These are phyloP conservation scores for Cyanoramphus novaezelandiae DNA, from an alignment of 2,113 vertebrate species.

Conservation along the genomic window DNA sequence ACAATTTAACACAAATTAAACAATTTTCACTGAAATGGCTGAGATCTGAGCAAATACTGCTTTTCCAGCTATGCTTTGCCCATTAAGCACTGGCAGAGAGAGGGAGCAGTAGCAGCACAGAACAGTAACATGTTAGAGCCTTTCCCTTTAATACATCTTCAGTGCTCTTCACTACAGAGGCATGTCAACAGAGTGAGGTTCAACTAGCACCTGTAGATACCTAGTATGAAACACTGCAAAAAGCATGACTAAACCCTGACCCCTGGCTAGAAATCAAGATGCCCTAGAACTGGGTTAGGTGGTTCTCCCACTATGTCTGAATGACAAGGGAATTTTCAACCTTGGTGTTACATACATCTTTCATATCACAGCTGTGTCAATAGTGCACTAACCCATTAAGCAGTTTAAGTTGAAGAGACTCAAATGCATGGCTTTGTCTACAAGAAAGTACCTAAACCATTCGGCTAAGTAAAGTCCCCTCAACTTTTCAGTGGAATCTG, in stretches of 20 bases:
- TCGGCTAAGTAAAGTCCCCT: background rate
- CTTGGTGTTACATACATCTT: background rate
- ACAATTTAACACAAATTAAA: background rate
- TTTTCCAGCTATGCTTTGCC: background rate
- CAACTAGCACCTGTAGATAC: background rate
- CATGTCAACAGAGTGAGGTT: background rate
- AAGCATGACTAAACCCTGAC: background rate
- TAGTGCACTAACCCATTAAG: background rate
- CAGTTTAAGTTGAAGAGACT: background rate
- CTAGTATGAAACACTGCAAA: background rate
- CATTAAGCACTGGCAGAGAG: background rate
- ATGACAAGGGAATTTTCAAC: background rate
- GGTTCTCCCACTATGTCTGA: background rate
- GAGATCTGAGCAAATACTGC: background rate
- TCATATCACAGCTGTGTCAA: background rate
- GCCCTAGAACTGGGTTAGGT: background rate
- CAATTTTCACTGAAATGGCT: background rate
- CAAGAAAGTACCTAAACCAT: background rate
- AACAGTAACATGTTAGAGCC: background rate
- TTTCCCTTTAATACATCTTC: background rate
- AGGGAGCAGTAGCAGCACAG: background rate
- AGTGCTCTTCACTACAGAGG: background rate
- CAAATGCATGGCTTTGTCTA: background rate
- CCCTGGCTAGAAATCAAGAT: background rate
- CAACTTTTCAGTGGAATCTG: background rate